These are phyloP conservation scores for Cygnus atratus DNA, from an alignment of 2,113 vertebrate species.

Conservation along the genomic window DNA sequence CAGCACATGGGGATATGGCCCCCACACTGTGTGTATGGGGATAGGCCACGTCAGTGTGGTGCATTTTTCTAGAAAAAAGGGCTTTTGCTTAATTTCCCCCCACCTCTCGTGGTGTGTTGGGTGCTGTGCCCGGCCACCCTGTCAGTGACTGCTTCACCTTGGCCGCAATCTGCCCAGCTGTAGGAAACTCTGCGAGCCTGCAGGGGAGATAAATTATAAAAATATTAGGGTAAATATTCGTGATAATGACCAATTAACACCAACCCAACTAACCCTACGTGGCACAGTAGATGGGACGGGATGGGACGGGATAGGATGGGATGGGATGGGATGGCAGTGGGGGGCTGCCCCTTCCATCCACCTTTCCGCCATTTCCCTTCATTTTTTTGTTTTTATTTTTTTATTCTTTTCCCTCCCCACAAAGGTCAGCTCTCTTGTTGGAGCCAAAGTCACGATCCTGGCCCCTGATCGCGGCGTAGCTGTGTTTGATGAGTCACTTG, in stretches of 20 bases:
- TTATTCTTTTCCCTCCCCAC: background rate
- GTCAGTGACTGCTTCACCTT: rapidly evolving
- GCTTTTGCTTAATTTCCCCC: background rate
- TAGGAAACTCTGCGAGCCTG: rapidly evolving
- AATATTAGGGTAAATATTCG: background rate
- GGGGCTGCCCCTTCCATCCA: background rate
- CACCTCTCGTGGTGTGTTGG: background rate
- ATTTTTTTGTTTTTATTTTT: background rate
- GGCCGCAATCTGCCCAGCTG: rapidly evolving
- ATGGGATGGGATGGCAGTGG: too few relatives aligned
- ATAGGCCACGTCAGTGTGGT: background rate
- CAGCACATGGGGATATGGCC: background rate
- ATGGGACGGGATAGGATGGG: too few relatives aligned
- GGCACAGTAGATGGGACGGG: background rate
- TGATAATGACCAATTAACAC: background rate
- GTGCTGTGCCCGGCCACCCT: background rate
- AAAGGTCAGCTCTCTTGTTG: constrained; percentile 24
- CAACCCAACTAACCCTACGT: rapidly evolving
- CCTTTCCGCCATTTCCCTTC: background rate
- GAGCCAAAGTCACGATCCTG: background rate
- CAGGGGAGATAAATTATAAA: background rate
- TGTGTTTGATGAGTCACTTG: constrained; percentile 47
- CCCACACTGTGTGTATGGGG: rapidly evolving
- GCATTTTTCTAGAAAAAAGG: background rate
- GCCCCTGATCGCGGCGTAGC: background rate